phyloP scores from a whole-genome alignment of 2,797 vertebrate genomes.

The Ctenochaetus hawaiiensis region DNA sequence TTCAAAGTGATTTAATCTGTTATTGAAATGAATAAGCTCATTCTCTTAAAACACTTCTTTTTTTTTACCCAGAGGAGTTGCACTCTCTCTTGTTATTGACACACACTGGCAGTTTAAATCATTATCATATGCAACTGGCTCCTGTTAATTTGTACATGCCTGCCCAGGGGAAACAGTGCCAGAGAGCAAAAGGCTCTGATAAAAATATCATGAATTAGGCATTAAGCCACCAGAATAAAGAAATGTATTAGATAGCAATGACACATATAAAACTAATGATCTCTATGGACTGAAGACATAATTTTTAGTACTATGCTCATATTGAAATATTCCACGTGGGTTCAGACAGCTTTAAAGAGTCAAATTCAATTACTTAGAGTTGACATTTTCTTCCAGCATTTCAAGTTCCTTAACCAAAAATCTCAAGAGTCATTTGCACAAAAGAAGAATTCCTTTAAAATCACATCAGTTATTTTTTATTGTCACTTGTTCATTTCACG shows the following conservation, averaged over 20 bases:
- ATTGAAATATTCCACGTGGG: not conserved
- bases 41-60: not conserved
- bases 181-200: not conserved
- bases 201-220: constrained; percentile 3
- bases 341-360: not conserved
- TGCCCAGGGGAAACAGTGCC: not conserved
- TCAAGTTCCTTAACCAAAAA: no score
- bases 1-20: not conserved
- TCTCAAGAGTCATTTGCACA: no score
- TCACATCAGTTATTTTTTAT: no score
- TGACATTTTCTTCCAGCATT: no score
- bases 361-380: no score
- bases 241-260: constrained; percentile 1
- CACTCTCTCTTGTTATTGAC: constrained; percentile 10
- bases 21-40: not conserved
- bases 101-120: constrained; percentile 23
- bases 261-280: not conserved
- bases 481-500: no score
- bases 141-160: constrained; percentile 15
- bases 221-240: not conserved
- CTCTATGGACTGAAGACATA: not conserved
- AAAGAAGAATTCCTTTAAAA: no score
- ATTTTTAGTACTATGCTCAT: not conserved
- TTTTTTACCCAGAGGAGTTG: not conserved
- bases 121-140: not conserved